Evolutionary conservation across 2,113 vertebrate genomes (phyloP), one percentile per base, ranked within the genome.

Genomic region (Grallaria varia): DNA sequence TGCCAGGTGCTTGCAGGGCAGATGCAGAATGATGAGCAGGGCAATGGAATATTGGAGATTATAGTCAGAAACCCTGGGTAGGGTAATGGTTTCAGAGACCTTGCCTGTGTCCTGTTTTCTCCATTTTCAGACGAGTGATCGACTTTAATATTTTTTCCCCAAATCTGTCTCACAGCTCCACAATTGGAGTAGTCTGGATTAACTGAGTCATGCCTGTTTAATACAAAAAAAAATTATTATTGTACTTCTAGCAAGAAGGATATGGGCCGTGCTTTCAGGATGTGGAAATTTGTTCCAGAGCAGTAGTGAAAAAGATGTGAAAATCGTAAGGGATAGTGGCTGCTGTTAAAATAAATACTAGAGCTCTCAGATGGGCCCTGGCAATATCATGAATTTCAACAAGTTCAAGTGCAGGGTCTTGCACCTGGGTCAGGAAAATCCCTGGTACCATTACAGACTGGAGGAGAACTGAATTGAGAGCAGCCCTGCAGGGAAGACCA

Each of bases 41-140:
- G 8, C 12, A 16, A 4, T 31, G 30, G 16, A 56, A 14, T 15
- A 2, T 20, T 50, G 27, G 30, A 68, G 21, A 8, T 45, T 55
- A 27, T 8, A 0, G 0, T 63, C 28, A 50, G 64, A 63, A 91
- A 22, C 1, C 7, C 18, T 75, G 19, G 13, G 15, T 42, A 59
- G 21, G 17, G 30, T 64, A 42, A 3, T 20, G 7, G 18, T 71
- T n/a, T n/a, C n/a, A n/a, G 44, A 50, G 60, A 39, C 24, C 74
- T 21, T 18, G 63, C 14, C 31, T 6, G 1, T 62, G 31, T 78
- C 33, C n/a, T 39, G 6, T 37, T 80, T 37, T 56, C 22, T 69
- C 31, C 6, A 2, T 52, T 86, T 89, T 67, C 47, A 73, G 20
- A 30, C 49, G 28, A 73, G 12, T 27, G 24, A 30, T 50, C 39